Base-by-base conservation (phyloP, 1,140 invertebrate genomes). In the Drosophila willistoni region DNA sequence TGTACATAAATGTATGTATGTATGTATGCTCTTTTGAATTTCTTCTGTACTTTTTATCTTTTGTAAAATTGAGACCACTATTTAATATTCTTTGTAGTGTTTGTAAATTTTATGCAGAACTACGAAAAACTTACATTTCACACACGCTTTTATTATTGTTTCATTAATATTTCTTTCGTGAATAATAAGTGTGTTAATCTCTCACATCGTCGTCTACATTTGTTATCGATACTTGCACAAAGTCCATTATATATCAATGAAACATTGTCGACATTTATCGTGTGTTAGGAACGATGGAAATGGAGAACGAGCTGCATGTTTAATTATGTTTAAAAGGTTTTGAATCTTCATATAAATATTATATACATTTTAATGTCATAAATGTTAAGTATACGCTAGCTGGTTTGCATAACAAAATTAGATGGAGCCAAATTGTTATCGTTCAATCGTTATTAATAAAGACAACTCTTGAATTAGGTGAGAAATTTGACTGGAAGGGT, bases 121-220 rank as follows among this genome's bases (percentile, higher is more conserved):
- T 22, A 4, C 2, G 1, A 51, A 51, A 12, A 2, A 51, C 44
- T 51, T 51, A 51, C 44, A 22, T 19, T 51, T 51, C 19, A 51
- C 44, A 51, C 44, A 47, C 44, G 19, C 17, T 51, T 51, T 51
- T 51, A 51, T 51, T 51, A 51, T 51, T 51, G 17, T 51, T 51
- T 51, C 10, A 51, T 6, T 22, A 51, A 51, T 51, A 51, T 51
- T 51, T 51, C 44, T 51, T 51, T 51, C 44, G 10, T 51, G 44
- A 51, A 51, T 22, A 22, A 22, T 51, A 19, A 22, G 44, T 51
- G 44, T 51, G 17, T 51, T 51, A 51, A 51, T 22, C 44, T 51
- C 44, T 17, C 44, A 51, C 44, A 51, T 51, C 19, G 44, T 51
- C 17, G 44, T 51, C 19, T 51, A 22, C 17, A 10, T 22, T 51